Percentiles rank a stretch among this genome's conserved stretches.
Conservation (phyloP, 1,140 invertebrate genomes). For the Riptortus pedestris region DNA sequence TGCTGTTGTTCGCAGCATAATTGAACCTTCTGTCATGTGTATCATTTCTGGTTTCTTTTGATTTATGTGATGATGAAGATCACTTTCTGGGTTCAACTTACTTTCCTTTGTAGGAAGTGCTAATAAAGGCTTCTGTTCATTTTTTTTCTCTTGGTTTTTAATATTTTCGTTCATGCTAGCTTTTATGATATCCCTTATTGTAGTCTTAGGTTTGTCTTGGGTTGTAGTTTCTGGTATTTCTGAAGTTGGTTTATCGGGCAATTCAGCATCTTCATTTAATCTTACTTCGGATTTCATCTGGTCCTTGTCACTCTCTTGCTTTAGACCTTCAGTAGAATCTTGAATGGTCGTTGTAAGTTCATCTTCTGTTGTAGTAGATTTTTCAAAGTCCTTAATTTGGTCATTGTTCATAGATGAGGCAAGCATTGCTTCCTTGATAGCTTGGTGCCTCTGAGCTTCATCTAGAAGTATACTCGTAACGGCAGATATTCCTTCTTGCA, state of each 20-base stretch:
- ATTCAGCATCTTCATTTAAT: conserved; percentile 9
- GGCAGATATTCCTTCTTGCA: conserved; percentile 32
- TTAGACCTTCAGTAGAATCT: conserved; percentile 21
- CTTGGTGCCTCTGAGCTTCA: conserved; percentile 15
- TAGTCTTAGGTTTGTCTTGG: not conserved
- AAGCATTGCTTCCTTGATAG: conserved; percentile 22
- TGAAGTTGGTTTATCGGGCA: conserved; percentile 4
- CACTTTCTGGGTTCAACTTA: conserved; percentile 26
- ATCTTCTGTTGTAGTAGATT: conserved; percentile 24
- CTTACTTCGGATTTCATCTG: conserved; percentile 4
- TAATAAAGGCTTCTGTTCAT: conserved; percentile 12
- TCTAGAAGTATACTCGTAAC: conserved; percentile 32
- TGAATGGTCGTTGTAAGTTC: conserved; percentile 6
- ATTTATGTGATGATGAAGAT: not conserved
- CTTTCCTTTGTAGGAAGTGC: conserved; percentile 29
- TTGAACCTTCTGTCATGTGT: not conserved
- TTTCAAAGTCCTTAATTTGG: not conserved
- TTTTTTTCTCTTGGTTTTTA: conserved; percentile 28
- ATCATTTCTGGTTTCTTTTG: not conserved
- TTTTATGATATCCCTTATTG: conserved; percentile 1
- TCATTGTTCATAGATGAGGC: conserved; percentile 24
- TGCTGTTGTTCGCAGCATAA: not conserved
- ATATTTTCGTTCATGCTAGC: not conserved
- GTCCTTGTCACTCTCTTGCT: not conserved
- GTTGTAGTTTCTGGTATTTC: conserved; percentile 10